These are phyloP conservation scores for Donacobius atricapilla DNA, from an alignment of 2,113 vertebrate species.

Conservation along the genomic window DNA sequence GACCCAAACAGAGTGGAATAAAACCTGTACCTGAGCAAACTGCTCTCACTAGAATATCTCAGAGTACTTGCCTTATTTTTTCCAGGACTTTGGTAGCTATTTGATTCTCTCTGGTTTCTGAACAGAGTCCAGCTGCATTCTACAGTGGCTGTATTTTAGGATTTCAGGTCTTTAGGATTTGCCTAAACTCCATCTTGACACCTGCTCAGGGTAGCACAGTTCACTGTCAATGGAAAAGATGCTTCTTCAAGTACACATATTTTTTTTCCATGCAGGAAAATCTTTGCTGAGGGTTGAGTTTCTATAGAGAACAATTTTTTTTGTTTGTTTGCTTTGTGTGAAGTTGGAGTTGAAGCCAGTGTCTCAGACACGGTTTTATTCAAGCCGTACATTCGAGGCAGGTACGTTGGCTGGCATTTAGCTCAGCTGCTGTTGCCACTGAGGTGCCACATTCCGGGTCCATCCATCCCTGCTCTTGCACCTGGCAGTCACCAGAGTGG, in stretches of 20 bases:
- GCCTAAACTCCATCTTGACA: background rate
- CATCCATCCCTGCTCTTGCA: background rate
- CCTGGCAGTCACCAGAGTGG: background rate
- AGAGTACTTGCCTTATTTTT: background rate
- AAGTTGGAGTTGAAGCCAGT: background rate
- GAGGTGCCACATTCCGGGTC: background rate
- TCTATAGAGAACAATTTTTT: background rate
- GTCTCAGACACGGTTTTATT: background rate
- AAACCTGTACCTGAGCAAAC: background rate
- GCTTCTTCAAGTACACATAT: background rate
- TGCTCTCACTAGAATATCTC: background rate
- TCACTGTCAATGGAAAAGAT: background rate
- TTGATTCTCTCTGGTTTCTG: background rate
- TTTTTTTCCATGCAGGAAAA: background rate
- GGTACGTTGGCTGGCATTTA: no score
- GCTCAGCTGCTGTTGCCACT: background rate
- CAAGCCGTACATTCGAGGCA: background rate
- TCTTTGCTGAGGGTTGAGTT: background rate
- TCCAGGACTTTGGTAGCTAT: background rate
- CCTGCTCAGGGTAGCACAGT: background rate
- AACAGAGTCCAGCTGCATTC: slow-evolving; percentile 1
- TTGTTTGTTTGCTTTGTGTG: background rate
- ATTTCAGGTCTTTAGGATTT: background rate
- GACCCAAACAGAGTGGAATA: background rate
- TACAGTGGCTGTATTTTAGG: background rate